These are phyloP conservation scores for Sclerurus mexicanus DNA, from an alignment of 2,113 vertebrate genomes.

Conservation along the genomic window DNA sequence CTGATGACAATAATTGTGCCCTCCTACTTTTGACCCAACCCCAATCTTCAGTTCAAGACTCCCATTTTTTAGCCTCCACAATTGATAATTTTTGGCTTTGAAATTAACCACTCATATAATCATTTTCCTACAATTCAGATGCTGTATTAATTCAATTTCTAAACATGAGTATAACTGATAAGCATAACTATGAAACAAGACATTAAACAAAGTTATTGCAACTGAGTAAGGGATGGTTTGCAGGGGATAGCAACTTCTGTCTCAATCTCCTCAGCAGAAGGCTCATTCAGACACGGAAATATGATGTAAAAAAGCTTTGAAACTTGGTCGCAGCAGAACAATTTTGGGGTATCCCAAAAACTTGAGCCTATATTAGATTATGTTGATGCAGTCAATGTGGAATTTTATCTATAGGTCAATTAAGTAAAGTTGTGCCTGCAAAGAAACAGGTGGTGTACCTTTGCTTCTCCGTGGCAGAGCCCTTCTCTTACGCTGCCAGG, in stretches of 20 bases:
- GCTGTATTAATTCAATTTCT: accelerated
- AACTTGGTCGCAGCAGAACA: not conserved
- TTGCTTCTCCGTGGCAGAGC: not conserved
- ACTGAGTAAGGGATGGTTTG: not conserved
- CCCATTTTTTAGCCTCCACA: not conserved
- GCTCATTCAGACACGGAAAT: not conserved
- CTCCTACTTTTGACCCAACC: not conserved
- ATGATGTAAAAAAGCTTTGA: not conserved
- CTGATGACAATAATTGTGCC: not conserved
- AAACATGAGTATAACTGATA: not conserved
- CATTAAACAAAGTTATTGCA: not conserved
- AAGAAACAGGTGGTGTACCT: accelerated
- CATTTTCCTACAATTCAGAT: not conserved
- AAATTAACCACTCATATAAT: not conserved
- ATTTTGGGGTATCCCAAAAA: not conserved
- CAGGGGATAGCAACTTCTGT: not conserved
- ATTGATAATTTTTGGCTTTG: not conserved
- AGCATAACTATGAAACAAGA: not conserved
- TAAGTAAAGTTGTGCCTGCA: not conserved
- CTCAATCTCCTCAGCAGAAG: accelerated
- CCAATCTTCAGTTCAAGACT: not conserved
- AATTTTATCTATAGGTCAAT: not conserved
- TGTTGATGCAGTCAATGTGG: no score
- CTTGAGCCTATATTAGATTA: not conserved
- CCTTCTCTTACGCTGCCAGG: not conserved